phyloP scores from a whole-genome alignment of 2,113 vertebrate species.

The Festucalex cinctus region DNA sequence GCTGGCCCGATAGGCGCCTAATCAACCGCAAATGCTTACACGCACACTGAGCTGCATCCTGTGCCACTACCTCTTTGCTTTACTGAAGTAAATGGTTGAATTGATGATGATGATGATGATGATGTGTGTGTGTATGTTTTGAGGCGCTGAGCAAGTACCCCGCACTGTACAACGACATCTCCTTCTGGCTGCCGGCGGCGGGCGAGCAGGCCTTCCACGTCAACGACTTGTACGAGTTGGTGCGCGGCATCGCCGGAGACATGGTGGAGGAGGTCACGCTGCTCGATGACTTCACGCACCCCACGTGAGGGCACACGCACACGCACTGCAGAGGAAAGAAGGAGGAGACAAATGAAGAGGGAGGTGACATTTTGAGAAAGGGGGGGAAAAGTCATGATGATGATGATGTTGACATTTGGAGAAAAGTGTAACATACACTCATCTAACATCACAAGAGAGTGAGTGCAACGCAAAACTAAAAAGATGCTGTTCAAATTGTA shows the following conservation, averaged over 20 bases:
- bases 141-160: constrained; percentile 91
- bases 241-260: constrained; percentile 85
- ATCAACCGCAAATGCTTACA: constrained; percentile 29
- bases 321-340: background rate
- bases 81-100: too few relatives aligned
- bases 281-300: constrained; percentile 86
- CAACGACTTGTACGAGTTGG: constrained; percentile 95
- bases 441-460: too few relatives aligned
- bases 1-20: constrained; percentile 14
- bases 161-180: constrained; percentile 87
- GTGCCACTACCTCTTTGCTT: too few relatives aligned
- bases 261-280: constrained; percentile 88
- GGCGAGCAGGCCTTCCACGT: constrained; percentile 57
- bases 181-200: constrained; percentile 88
- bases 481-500: too few relatives aligned
- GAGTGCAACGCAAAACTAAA: too few relatives aligned
- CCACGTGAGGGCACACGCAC: constrained; percentile 77
- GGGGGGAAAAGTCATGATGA: background rate
- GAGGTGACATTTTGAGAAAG: background rate
- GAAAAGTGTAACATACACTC: too few relatives aligned
- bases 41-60: background rate
- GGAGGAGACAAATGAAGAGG: background rate
- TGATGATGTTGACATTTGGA: background rate
- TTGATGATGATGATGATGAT: too few relatives aligned
- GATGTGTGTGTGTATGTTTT: background rate